Base-by-base conservation (phyloP, 2,113 vertebrate species). In the Pseudorectes ferrugineus region DNA sequence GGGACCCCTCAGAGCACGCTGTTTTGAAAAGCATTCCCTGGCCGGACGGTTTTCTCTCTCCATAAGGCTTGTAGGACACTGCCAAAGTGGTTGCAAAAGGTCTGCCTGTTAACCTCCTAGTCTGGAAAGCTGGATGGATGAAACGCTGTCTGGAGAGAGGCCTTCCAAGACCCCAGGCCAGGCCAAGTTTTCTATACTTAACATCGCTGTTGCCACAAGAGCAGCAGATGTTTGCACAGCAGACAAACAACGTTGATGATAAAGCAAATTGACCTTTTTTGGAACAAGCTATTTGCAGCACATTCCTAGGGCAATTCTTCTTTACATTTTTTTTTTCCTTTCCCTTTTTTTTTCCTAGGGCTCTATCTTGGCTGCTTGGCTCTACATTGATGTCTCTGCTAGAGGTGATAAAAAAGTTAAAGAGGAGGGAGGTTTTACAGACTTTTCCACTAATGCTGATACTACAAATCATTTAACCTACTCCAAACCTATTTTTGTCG, bases 231-330 rank as follows among this genome's bases (percentile, higher is more conserved):
- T 95, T 96, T 96, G 82, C 36, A 46, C 42, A 88, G 79, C 89
- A 89, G 88, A 95, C 83, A 94, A 95, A 95, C 85, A 95, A 48
- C 28, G 1, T 17, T 72, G 85, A 93, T 92, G 88, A 93, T 84
- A 91, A 93, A 97, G 89, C 91, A 92, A 76, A 94, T 51, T 96
- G 81, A 85, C 84, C 66, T 76, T 85, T 95, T 91, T 73, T 91
- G 80, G 77, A 89, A 48, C 74, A 85, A 79, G 66, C 71, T 91
- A 77, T 93, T 76, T 87, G 70, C 45, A 92, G 59, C 63, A 91
- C 86, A 85, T 93, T 93, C 83, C 55, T 51, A 15, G 12, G 78
- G 70, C 65, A 55, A 19, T 74, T 48, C 0, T 45, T 51, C 33
- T 13, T 38, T 21, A 8, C 3, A 6, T 12, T 8, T 26, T 38